Conservation (phyloP, 2,797 vertebrate genomes). For the Chelidonichthys spinosus region DNA sequence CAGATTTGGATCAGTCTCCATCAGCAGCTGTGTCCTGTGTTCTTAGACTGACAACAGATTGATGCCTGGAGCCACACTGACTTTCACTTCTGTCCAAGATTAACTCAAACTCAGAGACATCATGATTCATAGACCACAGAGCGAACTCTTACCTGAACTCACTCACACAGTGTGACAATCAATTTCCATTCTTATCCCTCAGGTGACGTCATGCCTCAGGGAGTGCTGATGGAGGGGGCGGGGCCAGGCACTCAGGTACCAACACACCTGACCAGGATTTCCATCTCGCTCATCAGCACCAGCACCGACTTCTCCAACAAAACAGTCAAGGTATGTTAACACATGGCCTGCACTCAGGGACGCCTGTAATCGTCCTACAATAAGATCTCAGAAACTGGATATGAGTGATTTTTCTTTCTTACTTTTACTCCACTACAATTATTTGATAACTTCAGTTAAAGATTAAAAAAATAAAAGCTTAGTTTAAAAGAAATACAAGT, state of each 20-base stretch:
- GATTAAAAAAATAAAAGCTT: no score
- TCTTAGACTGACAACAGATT: background rate
- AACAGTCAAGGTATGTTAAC: conserved; percentile 68
- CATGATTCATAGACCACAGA: background rate
- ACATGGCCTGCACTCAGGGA: background rate
- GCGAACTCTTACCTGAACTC: background rate
- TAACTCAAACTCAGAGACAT: background rate
- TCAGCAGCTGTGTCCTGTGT: conserved; percentile 22
- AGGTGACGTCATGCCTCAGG: conserved; percentile 68
- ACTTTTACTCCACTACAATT: no score
- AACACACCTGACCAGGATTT: conserved; percentile 58
- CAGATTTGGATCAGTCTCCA: conserved; percentile 29
- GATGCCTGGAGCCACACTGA: conserved; percentile 13
- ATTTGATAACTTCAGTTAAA: no score
- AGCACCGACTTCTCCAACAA: conserved; percentile 43
- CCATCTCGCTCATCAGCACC: conserved; percentile 56
- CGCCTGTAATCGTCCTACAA: background rate
- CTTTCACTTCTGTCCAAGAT: background rate
- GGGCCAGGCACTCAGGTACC: conserved; percentile 49
- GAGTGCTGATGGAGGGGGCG: conserved; percentile 50
- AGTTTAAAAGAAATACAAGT: no score
- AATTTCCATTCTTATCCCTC: background rate
- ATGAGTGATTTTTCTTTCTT: background rate
- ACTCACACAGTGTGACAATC: background rate
- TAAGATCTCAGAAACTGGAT: background rate